Evolutionary conservation across 2,113 vertebrate genomes (phyloP).

Genomic region (Crotalus helleri): DNA sequence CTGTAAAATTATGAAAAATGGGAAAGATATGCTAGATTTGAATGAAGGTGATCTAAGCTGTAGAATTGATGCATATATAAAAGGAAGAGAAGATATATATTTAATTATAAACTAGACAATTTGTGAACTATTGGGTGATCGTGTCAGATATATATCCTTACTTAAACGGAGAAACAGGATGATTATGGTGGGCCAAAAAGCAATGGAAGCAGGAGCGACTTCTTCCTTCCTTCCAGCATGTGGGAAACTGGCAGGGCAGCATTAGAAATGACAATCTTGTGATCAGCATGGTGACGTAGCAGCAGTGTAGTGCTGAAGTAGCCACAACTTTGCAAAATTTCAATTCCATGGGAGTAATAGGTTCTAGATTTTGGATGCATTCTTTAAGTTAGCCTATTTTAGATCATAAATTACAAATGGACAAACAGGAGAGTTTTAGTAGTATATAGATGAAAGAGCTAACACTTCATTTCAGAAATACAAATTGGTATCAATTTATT

Average conservation of each 20-base stretch:
- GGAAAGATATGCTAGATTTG: neutral
- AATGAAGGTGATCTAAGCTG: neutral
- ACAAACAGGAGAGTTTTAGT: neutral
- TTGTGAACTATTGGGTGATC: too few relatives aligned
- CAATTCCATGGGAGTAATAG: neutral
- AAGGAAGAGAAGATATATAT: neutral
- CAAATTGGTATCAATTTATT: neutral
- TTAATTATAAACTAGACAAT: neutral
- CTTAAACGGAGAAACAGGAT: too few relatives aligned
- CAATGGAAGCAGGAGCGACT: too few relatives aligned
- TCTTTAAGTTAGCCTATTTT: neutral
- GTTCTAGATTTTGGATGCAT: neutral
- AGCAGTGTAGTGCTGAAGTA: too few relatives aligned
- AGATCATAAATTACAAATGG: neutral
- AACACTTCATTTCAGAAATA: neutral
- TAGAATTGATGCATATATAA: neutral
- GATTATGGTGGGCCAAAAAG: too few relatives aligned
- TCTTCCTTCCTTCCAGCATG: too few relatives aligned
- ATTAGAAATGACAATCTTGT: too few relatives aligned
- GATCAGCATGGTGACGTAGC: too few relatives aligned
- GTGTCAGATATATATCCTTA: too few relatives aligned
- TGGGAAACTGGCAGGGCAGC: too few relatives aligned
- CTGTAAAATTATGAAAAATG: too few relatives aligned
- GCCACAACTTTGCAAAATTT: neutral
- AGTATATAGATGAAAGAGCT: neutral